Base-by-base conservation (phyloP, 1,140 invertebrate genomes). In the Sitophilus oryzae region DNA sequence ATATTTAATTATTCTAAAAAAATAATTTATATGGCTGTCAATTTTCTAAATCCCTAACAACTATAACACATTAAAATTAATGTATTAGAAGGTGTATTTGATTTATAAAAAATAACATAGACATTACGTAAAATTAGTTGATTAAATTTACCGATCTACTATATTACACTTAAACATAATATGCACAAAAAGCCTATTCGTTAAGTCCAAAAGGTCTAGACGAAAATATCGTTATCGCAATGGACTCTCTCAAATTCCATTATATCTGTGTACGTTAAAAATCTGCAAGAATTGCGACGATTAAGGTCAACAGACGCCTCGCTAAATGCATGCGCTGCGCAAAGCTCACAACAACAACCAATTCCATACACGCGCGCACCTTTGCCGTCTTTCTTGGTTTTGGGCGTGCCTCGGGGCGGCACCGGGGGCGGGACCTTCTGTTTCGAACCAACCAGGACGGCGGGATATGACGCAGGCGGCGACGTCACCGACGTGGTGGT, bases 351-450 rank as follows among this genome's bases (percentile, higher is more conserved):
- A 18, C 51, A 54, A 42, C 50, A 35, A 23, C 34, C 56, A 20
- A 23, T 10, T 20, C 20, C 11, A 46, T 35, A 57, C 25, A 23
- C 53, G 52, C 57, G 59, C 66, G 65, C 67, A 69, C 69, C 69
- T 69, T 69, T 70, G 43, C 63, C 68, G 51, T 60, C 73, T 11
- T 76, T 71, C 73, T 81, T 81, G 52, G 73, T 66, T 73, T 78
- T 78, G 5, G 82, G 82, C n/a, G 83, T 84, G n/a, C 88, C 86
- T 52, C 87, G 74, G 2, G 87, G 88, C 21, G 88, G 88, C 14
- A 90, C 87, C 10, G 88, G 88, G 19, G 88, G 88, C 6, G 86
- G 87, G 3, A 88, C 78, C 66, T 83, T 83, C 53, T 78, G 76
- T 71, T 84, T 84, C 47, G 75, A 71, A 25, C 73, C 73, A 34